Conservation (phyloP, 1,140 invertebrate genomes). For the Oncopodura yosiiana region DNA sequence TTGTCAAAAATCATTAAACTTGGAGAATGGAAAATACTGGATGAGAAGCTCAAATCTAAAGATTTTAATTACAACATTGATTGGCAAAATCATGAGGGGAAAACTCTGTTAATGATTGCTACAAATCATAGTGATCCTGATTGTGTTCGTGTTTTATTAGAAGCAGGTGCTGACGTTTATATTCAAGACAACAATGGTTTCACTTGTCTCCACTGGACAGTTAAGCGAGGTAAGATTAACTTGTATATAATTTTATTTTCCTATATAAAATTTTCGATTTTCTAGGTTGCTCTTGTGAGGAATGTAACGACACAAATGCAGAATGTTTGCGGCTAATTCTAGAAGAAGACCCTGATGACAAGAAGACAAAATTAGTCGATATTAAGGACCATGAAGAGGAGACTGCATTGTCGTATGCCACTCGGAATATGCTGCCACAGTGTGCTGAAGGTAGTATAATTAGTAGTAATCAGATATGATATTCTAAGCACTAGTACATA, state of each 20-base stretch:
- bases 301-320: constrained; percentile 1
- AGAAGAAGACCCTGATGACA: constrained; percentile 39
- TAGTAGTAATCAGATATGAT: no score
- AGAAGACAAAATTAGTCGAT: no score
- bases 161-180: constrained; percentile 15
- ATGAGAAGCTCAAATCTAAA: neutral
- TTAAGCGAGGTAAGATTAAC: constrained; percentile 9
- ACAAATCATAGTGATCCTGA: constrained; percentile 4
- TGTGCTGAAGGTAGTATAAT: no score
- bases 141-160: neutral
- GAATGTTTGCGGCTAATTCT: constrained; percentile 18
- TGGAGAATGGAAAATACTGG: neutral
- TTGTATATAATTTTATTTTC: neutral
- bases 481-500: no score
- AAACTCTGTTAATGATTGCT: constrained; percentile 5
- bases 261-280: no score
- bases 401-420: constrained; percentile 40
- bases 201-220: constrained; percentile 10
- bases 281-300: constrained; percentile 18
- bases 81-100: constrained; percentile 4
- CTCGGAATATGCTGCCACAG: neutral
- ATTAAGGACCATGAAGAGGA: constrained; percentile 40
- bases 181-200: neutral
- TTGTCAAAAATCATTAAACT: neutral
- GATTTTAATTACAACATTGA: neutral